A percentile compares a stretch with the other conserved stretches of the same genome.
Evolutionary conservation across 2,113 vertebrate genomes (phyloP).

Genomic region (Grus americana): DNA sequence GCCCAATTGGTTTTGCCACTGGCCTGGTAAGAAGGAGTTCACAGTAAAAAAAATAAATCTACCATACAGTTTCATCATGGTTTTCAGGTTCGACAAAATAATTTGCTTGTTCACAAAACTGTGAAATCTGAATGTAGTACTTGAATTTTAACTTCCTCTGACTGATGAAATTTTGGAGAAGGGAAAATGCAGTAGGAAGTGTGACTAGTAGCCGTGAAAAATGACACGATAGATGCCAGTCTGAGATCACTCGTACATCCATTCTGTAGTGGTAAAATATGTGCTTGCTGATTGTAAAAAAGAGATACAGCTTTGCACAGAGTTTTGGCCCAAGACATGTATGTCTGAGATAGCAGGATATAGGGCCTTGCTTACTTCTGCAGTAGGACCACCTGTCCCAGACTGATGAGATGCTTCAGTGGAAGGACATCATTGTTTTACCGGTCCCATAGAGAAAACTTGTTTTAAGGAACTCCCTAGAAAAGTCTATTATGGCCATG

Average conservation of each 20-base stretch:
- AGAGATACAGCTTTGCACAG: not conserved
- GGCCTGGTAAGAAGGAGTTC: not conserved
- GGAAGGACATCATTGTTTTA: not conserved
- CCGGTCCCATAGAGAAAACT: not conserved
- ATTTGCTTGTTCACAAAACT: conserved; percentile 55
- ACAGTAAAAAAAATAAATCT: not conserved
- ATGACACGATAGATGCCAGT: conserved; percentile 27
- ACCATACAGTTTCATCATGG: not conserved
- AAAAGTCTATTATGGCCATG: not conserved
- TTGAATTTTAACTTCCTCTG: conserved; percentile 53
- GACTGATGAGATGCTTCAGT: not conserved
- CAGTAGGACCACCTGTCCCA: not conserved
- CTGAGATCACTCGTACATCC: not conserved
- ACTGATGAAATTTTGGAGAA: conserved; percentile 26
- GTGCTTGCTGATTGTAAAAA: not conserved
- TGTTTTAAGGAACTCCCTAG: not conserved
- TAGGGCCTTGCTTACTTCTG: not conserved
- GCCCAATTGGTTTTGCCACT: not conserved
- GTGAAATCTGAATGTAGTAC: conserved; percentile 50
- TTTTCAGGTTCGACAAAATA: conserved; percentile 53
- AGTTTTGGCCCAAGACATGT: not conserved
- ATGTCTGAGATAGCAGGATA: not conserved
- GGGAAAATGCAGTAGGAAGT: not conserved
- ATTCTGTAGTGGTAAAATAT: not conserved
- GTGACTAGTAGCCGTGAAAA: conserved; percentile 43